Evolutionary conservation across 2,888 invertebrate species (phyloP), one percentile per base, ranked within the genome.

Genomic region (Eupithecia insigniata): DNA sequence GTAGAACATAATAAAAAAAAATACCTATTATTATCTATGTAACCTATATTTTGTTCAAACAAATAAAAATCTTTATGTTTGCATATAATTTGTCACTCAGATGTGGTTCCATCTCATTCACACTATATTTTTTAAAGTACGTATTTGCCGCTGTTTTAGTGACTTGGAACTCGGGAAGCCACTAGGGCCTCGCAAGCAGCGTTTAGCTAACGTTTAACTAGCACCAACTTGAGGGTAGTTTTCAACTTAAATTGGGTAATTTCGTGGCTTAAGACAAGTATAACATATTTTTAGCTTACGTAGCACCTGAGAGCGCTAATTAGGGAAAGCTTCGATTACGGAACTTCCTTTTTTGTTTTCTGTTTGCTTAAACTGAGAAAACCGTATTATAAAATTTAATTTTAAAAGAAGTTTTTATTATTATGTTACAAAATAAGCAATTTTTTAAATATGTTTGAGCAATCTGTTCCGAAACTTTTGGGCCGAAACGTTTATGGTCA

Each of bases 171-270:
- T 55, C 18, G 81, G 79, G 78, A 84, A 87, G 82, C 81, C 85
- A 84, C 87, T 80, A 79, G 83, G 82, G 86, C 75, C 76, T 73
- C 71, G 75, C 78, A 76, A 80, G 82, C 78, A 83, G 74, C 84
- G 84, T 86, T 89, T 88, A 91, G 88, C 89, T 86, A 86, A 83
- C 85, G 83, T 83, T 87, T 85, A 89, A 86, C 86, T 83, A 81
- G 80, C 80, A 78, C 77, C 79, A 87, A 89, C 85, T 87, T 85
- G 79, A 77, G 81, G 80, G 85, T 89, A 90, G 88, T 90, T 91
- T 87, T 87, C 83, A 81, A 92, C 86, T 91, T 90, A 87, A 89
- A 91, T 92, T 90, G 84, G 84, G 72, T 86, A 86, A 86, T 86
- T 88, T 87, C 85, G 80, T 78, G 81, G 61, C 62, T 66, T 78